Base-by-base conservation (phyloP, 2,113 vertebrate species). In the Nicator chloris region DNA sequence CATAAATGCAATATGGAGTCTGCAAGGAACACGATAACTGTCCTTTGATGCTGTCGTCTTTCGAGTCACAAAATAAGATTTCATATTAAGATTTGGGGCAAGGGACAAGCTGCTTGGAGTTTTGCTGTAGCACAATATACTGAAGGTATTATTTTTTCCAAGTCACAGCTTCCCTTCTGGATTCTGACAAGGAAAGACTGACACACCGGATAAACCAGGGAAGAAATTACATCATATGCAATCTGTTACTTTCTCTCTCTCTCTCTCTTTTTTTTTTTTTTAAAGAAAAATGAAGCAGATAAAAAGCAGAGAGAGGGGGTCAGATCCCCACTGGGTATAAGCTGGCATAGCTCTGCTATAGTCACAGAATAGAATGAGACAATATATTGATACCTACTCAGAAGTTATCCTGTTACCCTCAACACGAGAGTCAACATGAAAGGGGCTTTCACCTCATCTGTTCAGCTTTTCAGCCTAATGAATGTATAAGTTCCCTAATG, bases 181-280 rank as follows among this genome's bases (percentile, higher is more conserved):
- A 94, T 90, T 86, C 95, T 42, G 17, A 84, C 95, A 94, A 72
- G 4, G 79, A 90, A 94, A 76, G 60, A 79, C 84, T 97, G 93
- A 96, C 77, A 96, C 78, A 97, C 95, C 56, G 78, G 90, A 95
- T 69, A 80, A 44, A 91, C 54, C 65, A 82, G 82, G 78, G 82
- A 97, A 97, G 93, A 95, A 93, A 97, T 97, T 90, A 97, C 86
- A 96, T 96, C 96, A 97, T 86, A 75, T 31, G 42, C 96, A 97
- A 97, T 97, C 95, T 97, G 96, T 96, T 93, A 91, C 78, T 70
- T 50, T 81, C 9, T 49, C 7, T 57, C 11, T 73, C 16, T 26
- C 28, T 30, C 9, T 51, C 7, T 31, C 19, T 33, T 28, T 53
- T 54, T 39, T 59, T 24, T 59, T 60, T 81, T 82, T 90, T 70